Evolutionary conservation across 2,797 vertebrate genomes (phyloP).

Genomic region (Microctenopoma steveboyesi): DNA sequence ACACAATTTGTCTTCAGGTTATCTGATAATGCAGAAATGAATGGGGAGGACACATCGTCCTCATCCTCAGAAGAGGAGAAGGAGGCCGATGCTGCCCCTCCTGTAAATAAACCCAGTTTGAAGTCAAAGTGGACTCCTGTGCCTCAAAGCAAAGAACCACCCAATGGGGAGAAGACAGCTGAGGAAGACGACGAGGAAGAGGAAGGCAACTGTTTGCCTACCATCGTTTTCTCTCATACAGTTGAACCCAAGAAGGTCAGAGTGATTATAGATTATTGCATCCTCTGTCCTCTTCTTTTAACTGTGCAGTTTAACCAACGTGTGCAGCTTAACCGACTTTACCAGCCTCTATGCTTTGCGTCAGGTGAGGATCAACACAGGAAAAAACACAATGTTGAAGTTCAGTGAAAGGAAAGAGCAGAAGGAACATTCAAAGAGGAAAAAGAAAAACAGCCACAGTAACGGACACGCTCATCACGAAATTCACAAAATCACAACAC

Average conservation of each 20-base stretch:
- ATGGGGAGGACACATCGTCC: slow-evolving; percentile 83
- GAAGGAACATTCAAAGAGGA: slow-evolving; percentile 94
- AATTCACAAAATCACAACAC: slow-evolving; percentile 88
- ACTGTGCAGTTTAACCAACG: background rate
- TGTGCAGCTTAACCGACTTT: background rate
- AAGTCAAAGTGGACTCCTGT: slow-evolving; percentile 44
- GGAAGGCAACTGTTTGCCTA: slow-evolving; percentile 83
- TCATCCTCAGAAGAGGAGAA: slow-evolving; percentile 91
- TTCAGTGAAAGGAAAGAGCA: slow-evolving; percentile 98
- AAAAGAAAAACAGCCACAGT: slow-evolving; percentile 89
- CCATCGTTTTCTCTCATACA: slow-evolving; percentile 96
- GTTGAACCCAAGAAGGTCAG: slow-evolving; percentile 95
- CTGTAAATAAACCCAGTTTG: slow-evolving; percentile 65
- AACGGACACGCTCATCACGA: slow-evolving; percentile 87
- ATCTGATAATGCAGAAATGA: slow-evolving; percentile 79
- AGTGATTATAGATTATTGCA: slow-evolving; percentile 8
- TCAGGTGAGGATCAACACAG: slow-evolving; percentile 98
- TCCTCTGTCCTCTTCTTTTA: background rate
- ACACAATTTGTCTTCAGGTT: slow-evolving; percentile 70
- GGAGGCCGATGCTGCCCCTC: slow-evolving; percentile 73
- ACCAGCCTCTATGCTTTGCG: slow-evolving; percentile 11
- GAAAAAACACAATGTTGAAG: slow-evolving; percentile 97
- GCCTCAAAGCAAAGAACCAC: slow-evolving; percentile 36
- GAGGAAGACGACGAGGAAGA: slow-evolving; percentile 71
- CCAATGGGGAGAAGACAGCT: slow-evolving; percentile 39